Conservation (phyloP, 2,113 vertebrate species). For the Trochalopteron elliotii region DNA sequence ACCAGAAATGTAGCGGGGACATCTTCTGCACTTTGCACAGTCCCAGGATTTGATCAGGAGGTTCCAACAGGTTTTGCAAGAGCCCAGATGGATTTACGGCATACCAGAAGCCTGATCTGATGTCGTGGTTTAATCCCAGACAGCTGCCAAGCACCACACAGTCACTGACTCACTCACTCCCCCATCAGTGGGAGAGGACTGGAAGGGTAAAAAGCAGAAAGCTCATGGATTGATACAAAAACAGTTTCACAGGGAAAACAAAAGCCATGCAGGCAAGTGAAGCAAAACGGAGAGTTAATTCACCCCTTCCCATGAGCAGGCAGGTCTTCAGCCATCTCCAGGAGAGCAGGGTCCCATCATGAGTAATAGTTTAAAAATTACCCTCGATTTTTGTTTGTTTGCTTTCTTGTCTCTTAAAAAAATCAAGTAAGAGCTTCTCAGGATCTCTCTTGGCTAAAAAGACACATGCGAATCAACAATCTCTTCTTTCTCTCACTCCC, state of each 20-base stretch:
- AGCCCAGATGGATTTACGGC: background rate
- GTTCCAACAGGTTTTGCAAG: background rate
- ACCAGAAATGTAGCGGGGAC: background rate
- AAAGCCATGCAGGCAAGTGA: background rate
- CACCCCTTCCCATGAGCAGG: background rate
- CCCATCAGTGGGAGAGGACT: background rate
- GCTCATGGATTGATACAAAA: background rate
- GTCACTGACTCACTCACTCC: accelerated
- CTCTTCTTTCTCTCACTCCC: background rate
- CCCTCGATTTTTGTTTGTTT: background rate
- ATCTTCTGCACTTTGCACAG: background rate
- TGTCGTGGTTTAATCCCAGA: background rate
- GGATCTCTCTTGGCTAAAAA: background rate
- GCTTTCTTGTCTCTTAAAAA: background rate
- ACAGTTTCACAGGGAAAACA: background rate
- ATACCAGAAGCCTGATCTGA: background rate
- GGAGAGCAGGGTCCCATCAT: background rate
- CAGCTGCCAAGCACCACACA: background rate
- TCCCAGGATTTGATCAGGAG: background rate
- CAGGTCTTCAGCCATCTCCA: background rate
- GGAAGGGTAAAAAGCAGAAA: background rate
- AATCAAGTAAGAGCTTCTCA: background rate
- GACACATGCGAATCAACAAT: background rate
- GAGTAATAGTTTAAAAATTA: background rate
- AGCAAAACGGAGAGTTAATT: background rate